Evolutionary conservation across 92 coral and sea anemone genomes (phyloP).

Genomic region (Nematostella vectensis): DNA sequence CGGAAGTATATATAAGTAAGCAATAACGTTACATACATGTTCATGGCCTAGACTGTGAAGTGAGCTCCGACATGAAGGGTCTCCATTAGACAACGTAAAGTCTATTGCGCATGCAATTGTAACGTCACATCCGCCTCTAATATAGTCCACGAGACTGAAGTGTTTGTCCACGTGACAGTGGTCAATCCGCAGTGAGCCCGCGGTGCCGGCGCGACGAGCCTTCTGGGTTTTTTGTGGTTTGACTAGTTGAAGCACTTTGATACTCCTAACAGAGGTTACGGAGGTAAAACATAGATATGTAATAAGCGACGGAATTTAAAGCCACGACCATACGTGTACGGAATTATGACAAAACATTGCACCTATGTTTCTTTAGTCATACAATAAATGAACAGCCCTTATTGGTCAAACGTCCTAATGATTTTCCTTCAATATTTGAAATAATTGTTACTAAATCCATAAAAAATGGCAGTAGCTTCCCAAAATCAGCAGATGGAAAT

Average conservation of each 20-base stretch:
- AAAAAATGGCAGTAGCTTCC: no score
- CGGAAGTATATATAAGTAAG: no score
- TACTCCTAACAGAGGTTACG: slow-evolving; percentile 41
- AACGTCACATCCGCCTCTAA: slow-evolving; percentile 78
- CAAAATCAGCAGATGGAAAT: no score
- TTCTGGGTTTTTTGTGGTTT: slow-evolving; percentile 47
- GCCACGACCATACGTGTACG: no score
- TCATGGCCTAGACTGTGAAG: slow-evolving; percentile 53
- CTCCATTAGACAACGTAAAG: slow-evolving; percentile 87
- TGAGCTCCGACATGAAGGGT: slow-evolving; percentile 57
- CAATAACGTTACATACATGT: slow-evolving; percentile 36
- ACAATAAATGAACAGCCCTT: no score
- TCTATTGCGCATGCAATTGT: slow-evolving; percentile 80
- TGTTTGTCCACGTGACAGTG: slow-evolving; percentile 77
- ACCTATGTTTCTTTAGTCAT: no score
- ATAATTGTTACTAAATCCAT: no score
- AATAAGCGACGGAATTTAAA: neutral
- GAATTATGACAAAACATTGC: no score
- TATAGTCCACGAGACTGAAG: slow-evolving; percentile 74
- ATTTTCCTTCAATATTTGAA: no score
- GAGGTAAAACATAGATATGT: no score
- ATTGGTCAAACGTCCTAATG: no score
- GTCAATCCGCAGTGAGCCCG: slow-evolving; percentile 66
- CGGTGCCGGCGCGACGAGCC: slow-evolving; percentile 47
- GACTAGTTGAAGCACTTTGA: slow-evolving; percentile 40